These are phyloP conservation scores for Augochlora pura DNA, from an alignment of 1,140 invertebrate species.

Conservation along the genomic window DNA sequence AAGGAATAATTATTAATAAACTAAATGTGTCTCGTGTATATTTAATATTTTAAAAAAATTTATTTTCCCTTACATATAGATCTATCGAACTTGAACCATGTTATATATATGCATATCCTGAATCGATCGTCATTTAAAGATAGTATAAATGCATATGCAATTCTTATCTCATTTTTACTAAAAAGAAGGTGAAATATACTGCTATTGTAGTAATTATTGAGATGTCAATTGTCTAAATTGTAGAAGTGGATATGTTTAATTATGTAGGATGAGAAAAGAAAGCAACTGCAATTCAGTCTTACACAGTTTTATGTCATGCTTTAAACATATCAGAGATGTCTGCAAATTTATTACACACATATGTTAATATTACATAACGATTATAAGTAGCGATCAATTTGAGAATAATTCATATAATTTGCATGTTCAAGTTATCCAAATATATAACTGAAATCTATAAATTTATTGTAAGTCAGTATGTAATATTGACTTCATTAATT, in stretches of 20 bases:
- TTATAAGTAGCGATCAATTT: constrained; percentile 34
- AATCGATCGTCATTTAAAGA: neutral
- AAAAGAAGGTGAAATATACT: neutral
- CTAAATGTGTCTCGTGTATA: neutral
- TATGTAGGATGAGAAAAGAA: neutral
- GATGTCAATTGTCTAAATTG: neutral
- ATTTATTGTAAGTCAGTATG: constrained; percentile 18
- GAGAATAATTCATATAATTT: constrained; percentile 19
- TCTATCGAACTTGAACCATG: neutral
- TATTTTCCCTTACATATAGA: neutral
- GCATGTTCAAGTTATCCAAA: neutral
- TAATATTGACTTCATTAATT: constrained; percentile 14
- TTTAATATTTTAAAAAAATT: neutral
- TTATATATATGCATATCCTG: neutral
- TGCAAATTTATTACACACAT: constrained; percentile 38
- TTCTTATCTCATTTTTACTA: neutral
- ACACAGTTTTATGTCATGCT: constrained; percentile 41
- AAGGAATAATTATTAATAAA: neutral
- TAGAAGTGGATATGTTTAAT: too few species aligned
- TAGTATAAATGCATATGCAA: neutral
- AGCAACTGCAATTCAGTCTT: constrained; percentile 6
- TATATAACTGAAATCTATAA: constrained; percentile 38
- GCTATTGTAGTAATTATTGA: neutral
- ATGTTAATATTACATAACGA: constrained; percentile 47
- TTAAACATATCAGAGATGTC: constrained; percentile 43